Conservation (phyloP, 1,140 invertebrate genomes). For the Himalopsyche phryganea region DNA sequence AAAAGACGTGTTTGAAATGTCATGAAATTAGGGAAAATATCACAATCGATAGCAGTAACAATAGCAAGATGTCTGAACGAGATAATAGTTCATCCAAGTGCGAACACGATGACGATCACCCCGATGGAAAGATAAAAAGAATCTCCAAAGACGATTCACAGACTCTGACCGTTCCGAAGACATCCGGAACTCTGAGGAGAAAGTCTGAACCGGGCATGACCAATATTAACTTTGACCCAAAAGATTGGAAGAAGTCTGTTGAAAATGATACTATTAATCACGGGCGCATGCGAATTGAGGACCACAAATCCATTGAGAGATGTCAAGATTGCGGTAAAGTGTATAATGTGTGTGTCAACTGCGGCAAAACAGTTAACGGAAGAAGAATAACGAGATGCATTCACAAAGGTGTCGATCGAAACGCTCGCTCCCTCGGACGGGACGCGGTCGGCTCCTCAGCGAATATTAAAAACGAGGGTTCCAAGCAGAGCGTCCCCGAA, state of each 20-base stretch:
- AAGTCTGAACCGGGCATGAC: constrained; percentile 68
- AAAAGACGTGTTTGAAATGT: constrained; percentile 51
- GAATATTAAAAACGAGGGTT: constrained; percentile 2
- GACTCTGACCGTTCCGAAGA: constrained; percentile 50
- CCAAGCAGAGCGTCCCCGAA: constrained; percentile 44
- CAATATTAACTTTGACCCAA: constrained; percentile 32
- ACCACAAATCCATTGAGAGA: constrained; percentile 8
- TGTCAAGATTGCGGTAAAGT: constrained; percentile 15
- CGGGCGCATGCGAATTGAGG: not conserved
- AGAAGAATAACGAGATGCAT: not conserved
- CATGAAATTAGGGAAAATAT: constrained; percentile 53
- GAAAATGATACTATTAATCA: constrained; percentile 16
- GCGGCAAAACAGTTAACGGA: not conserved
- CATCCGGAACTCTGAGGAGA: constrained; percentile 60
- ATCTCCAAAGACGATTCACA: constrained; percentile 50
- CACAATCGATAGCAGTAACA: constrained; percentile 37
- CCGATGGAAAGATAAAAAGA: constrained; percentile 5
- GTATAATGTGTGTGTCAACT: not conserved
- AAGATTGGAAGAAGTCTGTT: constrained; percentile 20
- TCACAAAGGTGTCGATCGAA: constrained; percentile 5
- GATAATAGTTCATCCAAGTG: constrained; percentile 1
- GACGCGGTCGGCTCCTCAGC: constrained; percentile 2
- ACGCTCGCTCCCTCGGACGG: constrained; percentile 14
- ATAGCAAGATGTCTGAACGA: constrained; percentile 24
- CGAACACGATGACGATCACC: constrained; percentile 3